Evolutionary conservation across 2,113 vertebrate genomes (phyloP).

Genomic region (Hiodon tergisus): DNA sequence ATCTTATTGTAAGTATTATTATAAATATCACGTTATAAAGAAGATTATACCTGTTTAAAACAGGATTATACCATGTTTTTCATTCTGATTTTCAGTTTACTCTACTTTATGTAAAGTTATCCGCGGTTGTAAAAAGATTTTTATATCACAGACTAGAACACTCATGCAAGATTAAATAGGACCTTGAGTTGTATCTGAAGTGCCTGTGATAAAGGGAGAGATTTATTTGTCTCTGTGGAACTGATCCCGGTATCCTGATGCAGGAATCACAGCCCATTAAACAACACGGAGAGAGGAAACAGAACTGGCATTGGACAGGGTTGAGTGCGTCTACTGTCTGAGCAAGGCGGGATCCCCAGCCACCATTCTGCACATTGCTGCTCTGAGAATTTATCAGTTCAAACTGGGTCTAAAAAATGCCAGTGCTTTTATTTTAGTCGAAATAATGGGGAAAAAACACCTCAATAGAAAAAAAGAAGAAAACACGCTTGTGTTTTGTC

Average conservation of each 20-base stretch:
- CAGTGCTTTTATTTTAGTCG: neutral
- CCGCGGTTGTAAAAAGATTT: neutral
- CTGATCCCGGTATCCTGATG: neutral
- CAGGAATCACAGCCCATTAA: too few relatives aligned
- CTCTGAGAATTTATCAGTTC: neutral
- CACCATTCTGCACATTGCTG: neutral
- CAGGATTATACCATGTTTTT: neutral
- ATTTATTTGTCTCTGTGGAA: neutral
- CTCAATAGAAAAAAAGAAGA: too few relatives aligned
- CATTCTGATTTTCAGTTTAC: neutral
- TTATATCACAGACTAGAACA: neutral
- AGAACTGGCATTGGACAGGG: neutral
- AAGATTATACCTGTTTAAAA: constrained; percentile 7
- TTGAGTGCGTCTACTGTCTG: neutral
- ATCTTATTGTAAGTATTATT: too few relatives aligned
- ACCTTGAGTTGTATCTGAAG: neutral
- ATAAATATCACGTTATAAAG: neutral
- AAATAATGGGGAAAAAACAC: neutral
- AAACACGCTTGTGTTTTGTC: too few relatives aligned
- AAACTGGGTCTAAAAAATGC: neutral
- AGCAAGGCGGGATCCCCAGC: neutral
- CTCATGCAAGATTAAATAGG: neutral
- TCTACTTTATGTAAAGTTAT: neutral
- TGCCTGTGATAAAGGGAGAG: neutral
- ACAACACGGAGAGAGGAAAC: neutral